phyloP scores from a whole-genome alignment of 1,140 invertebrate species.

The Aphidius gifuensis region DNA sequence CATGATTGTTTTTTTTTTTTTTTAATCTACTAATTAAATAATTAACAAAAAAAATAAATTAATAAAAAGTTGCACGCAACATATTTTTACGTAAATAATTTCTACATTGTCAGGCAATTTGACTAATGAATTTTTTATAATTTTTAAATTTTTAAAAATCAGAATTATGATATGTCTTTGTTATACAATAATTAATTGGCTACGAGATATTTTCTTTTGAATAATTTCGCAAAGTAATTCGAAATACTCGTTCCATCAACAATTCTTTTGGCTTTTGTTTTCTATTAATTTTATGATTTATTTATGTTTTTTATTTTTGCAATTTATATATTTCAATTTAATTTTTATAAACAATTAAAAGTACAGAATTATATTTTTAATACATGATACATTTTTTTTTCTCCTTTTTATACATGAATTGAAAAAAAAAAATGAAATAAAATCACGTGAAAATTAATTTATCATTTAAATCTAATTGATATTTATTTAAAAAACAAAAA shows the following conservation, averaged over 20 bases:
- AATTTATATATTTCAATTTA: slow-evolving; percentile 24
- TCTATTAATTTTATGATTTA: slow-evolving; percentile 21
- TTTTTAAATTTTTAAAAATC: too few relatives aligned
- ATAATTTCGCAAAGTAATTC: slow-evolving; percentile 27
- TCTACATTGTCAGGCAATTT: slow-evolving; percentile 54
- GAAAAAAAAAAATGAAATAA: slow-evolving; percentile 24
- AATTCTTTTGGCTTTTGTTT: slow-evolving; percentile 50
- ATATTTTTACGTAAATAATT: slow-evolving; percentile 45
- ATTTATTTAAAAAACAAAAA: not conserved
- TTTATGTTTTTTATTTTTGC: slow-evolving; percentile 4
- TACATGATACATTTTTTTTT: slow-evolving; percentile 21
- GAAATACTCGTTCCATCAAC: slow-evolving; percentile 41
- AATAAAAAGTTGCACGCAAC: slow-evolving; percentile 45
- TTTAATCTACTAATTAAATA: not conserved
- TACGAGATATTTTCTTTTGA: slow-evolving; percentile 40
- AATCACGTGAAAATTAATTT: slow-evolving; percentile 28
- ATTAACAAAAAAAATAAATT: not conserved
- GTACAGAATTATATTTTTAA: slow-evolving; percentile 21
- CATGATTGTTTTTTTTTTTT: slow-evolving; percentile 2
- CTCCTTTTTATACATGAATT: slow-evolving; percentile 40
- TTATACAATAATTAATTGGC: slow-evolving; percentile 41
- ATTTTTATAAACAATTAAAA: slow-evolving; percentile 44
- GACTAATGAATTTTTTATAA: slow-evolving; percentile 44
- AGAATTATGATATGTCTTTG: slow-evolving; percentile 52
- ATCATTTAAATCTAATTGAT: slow-evolving; percentile 6